Base-by-base conservation (phyloP, 2,113 vertebrate species). In the Rutilus rutilus region DNA sequence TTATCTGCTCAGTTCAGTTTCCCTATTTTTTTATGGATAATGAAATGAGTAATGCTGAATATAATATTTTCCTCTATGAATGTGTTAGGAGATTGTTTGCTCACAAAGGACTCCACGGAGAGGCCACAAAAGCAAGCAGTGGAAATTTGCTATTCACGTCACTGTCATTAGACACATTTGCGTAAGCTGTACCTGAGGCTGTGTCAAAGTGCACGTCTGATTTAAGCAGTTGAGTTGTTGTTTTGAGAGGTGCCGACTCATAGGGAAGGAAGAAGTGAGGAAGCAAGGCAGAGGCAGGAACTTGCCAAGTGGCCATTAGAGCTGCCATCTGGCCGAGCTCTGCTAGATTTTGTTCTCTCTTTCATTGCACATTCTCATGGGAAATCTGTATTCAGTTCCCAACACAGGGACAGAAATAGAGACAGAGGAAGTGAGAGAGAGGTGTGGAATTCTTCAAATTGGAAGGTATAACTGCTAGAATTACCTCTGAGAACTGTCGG, bases 231-330 rank as follows among this genome's bases (percentile, higher is more conserved):
- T 83, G 57, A 86, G 78, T 62, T 25, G 60, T 83, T 82, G 76
- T 85, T 85, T 57, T 36, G 75, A 83, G 83, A 71, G 42, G 77
- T 83, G 47, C 57, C 84, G 88, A 85, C 88, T 85, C 71, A 85
- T 85, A 87, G 62, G 50, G 47, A 74, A 45, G 0, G 30, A 50
- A 78, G 64, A 78, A 87, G 86, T 65, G 50, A 87, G 69, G 60
- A 33, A 80, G 76, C n/a, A 83, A 79, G 19, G 83, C 85, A 76
- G 27, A 71, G 23, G 47, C 57, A 75, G 30, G 84, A 52, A 42
- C 67, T 86, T 84, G 86, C 86, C 88, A 87, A 87, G 69, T 87
- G 86, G 77, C 85, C 80, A 89, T 87, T 89, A 89, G 86, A 87
- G 60, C 80, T 86, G 84, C 84, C 86, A 89, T 89, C 88, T 89